Conservation (phyloP, 2,888 invertebrate species). For the Xestia sexstrigata region DNA sequence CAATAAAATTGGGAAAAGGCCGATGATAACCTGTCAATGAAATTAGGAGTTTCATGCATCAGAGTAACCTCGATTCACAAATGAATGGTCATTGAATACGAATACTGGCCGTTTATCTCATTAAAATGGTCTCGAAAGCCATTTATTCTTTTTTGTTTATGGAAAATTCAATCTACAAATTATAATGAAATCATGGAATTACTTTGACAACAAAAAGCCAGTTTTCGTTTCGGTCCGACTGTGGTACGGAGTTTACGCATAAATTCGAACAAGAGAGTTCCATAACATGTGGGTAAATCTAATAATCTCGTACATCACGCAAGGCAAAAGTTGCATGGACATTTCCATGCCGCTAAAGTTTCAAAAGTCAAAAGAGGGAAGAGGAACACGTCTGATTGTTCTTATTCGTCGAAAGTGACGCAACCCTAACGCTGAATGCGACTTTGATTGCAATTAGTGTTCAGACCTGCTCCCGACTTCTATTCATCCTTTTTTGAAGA, state of each 20-base stretch:
- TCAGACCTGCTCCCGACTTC: background rate
- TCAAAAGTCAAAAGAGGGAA: background rate
- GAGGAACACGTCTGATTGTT: background rate
- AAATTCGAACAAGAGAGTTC: background rate
- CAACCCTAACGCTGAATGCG: background rate
- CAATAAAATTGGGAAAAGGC: background rate
- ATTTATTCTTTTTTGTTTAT: background rate
- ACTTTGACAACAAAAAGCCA: background rate
- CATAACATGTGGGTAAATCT: background rate
- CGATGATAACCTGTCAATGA: background rate
- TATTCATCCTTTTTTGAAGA: background rate
- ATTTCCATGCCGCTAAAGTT: background rate
- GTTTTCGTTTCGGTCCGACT: background rate
- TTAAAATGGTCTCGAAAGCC: background rate
- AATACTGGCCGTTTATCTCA: background rate
- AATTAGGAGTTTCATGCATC: background rate
- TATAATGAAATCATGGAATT: too few relatives aligned
- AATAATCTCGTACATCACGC: background rate
- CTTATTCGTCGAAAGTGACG: background rate
- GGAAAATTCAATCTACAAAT: background rate
- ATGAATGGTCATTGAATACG: background rate
- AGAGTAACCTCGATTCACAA: background rate
- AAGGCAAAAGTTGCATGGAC: background rate
- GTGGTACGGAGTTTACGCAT: background rate
- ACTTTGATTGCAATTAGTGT: constrained; percentile 35